These are phyloP conservation scores for Meta bourneti DNA, from an alignment of 2,888 invertebrate species.

Conservation along the genomic window DNA sequence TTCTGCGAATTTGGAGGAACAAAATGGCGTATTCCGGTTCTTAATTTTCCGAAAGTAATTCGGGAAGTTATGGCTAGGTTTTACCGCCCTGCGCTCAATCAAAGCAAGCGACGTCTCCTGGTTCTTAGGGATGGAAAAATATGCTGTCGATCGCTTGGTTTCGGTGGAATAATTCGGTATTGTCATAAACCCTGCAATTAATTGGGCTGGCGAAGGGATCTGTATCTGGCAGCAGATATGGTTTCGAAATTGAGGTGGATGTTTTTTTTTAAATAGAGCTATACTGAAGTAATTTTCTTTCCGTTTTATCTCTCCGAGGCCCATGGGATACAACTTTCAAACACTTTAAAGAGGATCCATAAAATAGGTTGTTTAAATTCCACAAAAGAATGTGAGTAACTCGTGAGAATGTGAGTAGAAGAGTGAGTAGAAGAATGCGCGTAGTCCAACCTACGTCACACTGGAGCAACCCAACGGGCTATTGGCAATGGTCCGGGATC, in stretches of 20 bases:
- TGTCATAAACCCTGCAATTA: constrained; percentile 8
- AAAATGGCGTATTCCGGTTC: constrained; percentile 33
- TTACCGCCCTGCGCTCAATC: constrained; percentile 36
- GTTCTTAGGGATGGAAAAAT: neutral
- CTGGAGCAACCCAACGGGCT: no score
- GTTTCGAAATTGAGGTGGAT: neutral
- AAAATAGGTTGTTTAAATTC: no score
- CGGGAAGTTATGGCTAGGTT: constrained; percentile 22
- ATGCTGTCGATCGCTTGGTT: neutral
- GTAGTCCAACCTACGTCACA: no score
- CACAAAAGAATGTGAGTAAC: no score
- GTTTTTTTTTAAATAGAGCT: neutral
- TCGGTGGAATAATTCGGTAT: neutral
- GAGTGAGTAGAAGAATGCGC: no score
- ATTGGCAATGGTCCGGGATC: no score
- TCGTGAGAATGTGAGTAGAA: no score
- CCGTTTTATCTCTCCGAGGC: no score
- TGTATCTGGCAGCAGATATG: neutral
- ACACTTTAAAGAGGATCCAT: no score
- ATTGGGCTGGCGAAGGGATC: neutral
- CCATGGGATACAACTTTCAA: no score
- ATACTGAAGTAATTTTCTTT: no score
- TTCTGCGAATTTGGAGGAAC: neutral
- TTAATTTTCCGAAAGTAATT: constrained; percentile 44
- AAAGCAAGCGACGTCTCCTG: neutral